Base-by-base conservation (phyloP, 2,888 invertebrate genomes). In the Margaritifera margaritifera region DNA sequence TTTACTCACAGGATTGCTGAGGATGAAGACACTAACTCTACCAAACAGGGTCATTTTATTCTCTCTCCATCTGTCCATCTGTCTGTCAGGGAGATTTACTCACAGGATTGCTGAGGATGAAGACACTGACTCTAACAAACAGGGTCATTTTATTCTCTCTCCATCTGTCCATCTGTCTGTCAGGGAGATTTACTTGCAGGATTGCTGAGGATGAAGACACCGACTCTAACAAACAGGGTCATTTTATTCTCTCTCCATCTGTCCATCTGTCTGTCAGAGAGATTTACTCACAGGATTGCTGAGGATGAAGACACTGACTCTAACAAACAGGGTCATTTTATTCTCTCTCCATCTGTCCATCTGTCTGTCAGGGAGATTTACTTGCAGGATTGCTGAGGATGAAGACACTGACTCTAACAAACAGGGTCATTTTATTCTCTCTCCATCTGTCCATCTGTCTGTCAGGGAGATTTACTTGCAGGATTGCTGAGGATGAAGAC, bases 401-500 rank as follows among this genome's bases (percentile, higher is more conserved):
- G 91, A 97, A 99, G 66, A 97, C 93, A 89, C 97, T 97, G 25
- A 99, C 91, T 18, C 98, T 99, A 24, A 99, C 99, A 70, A 99
- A 93, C 81, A 99, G 91, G 57, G 99, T 99, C 87, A 98, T 95
- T 77, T 94, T 93, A 67, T 94, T 93, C 80, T 31, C 31, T 31
- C n/a, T n/a, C n/a, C n/a, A 6, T 31, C 4, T 31, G 31, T 31
- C 31, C 8, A 8, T 6, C 6, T 31, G 8, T 31, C n/a, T 31
- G 31, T 0, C 6, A 8, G 8, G 31, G 42, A 8, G 2, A 42
- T 24, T 20, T 63, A 86, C 90, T 84, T 80, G 91, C 94, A 5
- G 99, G 99, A 90, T 96, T 96, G 90, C 98, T 98, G 62, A 99
- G 92, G 91, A 99, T 99, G 91, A 97, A 99, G 66, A 97, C 93